These are phyloP conservation scores for Austrolebias charrua DNA, from an alignment of 2,797 vertebrate genomes.

Conservation along the genomic window DNA sequence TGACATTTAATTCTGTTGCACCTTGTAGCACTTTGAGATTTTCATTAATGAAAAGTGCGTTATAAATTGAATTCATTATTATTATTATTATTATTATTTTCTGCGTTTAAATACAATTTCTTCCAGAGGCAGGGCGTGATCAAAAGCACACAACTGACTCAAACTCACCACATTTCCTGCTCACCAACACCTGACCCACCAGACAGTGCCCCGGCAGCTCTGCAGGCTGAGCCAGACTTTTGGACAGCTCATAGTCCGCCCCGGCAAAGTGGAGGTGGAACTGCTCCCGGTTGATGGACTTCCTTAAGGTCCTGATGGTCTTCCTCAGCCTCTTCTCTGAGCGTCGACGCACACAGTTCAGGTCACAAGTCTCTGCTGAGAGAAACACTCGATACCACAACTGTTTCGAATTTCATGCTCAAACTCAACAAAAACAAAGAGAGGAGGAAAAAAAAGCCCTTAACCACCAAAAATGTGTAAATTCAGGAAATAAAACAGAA, in stretches of 20 bases:
- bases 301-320: conserved; percentile 91
- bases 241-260: conserved; percentile 83
- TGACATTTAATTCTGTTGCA: too few relatives aligned
- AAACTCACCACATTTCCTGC: conserved; percentile 90
- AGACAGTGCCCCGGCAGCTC: conserved; percentile 82
- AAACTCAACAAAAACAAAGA: conserved; percentile 21
- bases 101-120: too few relatives aligned
- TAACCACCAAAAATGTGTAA: conserved; percentile 3
- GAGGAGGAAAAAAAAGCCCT: conserved; percentile 4
- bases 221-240: conserved; percentile 70
- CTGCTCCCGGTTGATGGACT: conserved; percentile 91
- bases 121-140: too few relatives aligned
- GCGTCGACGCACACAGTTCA: conserved; percentile 86
- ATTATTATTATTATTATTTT: too few relatives aligned
- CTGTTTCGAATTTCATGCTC: conserved; percentile 50
- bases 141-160: not conserved
- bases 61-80: too few relatives aligned
- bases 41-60: too few relatives aligned
- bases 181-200: conserved; percentile 82
- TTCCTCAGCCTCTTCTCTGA: conserved; percentile 93
- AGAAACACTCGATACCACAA: conserved; percentile 66
- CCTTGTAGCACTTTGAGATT: too few relatives aligned
- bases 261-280: conserved; percentile 89
- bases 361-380: conserved; percentile 89
- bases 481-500: conserved; percentile 22